phyloP scores from a whole-genome alignment of 2,888 invertebrate genomes.

The Griposia aprilina region DNA sequence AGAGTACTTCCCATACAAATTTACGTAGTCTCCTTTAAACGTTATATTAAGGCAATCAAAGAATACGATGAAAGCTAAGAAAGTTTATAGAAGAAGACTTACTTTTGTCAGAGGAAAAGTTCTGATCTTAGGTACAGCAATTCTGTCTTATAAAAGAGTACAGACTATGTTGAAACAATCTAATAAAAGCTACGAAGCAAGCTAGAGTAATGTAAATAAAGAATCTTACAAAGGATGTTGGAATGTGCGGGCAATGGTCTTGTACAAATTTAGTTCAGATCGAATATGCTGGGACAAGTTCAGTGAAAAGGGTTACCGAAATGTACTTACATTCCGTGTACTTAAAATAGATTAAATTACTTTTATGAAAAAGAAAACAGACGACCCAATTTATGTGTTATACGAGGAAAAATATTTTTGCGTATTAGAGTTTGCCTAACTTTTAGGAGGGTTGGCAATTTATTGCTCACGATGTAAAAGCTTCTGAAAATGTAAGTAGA shows the following conservation, averaged over 20 bases:
- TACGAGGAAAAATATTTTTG: constrained; percentile 69
- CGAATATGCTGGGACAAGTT: constrained; percentile 86
- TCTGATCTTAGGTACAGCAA: constrained; percentile 47
- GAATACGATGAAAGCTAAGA: not conserved
- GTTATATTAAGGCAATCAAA: constrained; percentile 9
- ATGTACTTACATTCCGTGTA: constrained; percentile 67
- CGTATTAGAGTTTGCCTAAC: constrained; percentile 66
- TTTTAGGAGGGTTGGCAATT: constrained; percentile 68
- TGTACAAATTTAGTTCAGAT: constrained; percentile 88
- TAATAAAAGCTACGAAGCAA: constrained; percentile 85
- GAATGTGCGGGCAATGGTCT: constrained; percentile 87
- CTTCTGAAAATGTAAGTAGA: constrained; percentile 36
- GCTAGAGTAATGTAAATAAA: constrained; percentile 85
- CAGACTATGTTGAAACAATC: constrained; percentile 79
- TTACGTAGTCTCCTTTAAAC: not conserved
- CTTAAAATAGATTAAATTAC: constrained; percentile 85
- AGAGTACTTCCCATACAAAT: no score
- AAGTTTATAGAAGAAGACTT: constrained; percentile 25
- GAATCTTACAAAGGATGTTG: constrained; percentile 84
- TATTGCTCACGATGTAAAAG: constrained; percentile 67
- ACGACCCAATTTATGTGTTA: constrained; percentile 71
- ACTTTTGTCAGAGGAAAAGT: constrained; percentile 31
- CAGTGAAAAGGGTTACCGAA: constrained; percentile 86
- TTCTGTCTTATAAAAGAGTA: constrained; percentile 56
- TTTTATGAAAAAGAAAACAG: constrained; percentile 79